Percentiles rank a stretch among this genome's conserved stretches.
These are phyloP conservation scores for Autographa gamma DNA, from an alignment of 2,888 invertebrate species.

Conservation along the genomic window DNA sequence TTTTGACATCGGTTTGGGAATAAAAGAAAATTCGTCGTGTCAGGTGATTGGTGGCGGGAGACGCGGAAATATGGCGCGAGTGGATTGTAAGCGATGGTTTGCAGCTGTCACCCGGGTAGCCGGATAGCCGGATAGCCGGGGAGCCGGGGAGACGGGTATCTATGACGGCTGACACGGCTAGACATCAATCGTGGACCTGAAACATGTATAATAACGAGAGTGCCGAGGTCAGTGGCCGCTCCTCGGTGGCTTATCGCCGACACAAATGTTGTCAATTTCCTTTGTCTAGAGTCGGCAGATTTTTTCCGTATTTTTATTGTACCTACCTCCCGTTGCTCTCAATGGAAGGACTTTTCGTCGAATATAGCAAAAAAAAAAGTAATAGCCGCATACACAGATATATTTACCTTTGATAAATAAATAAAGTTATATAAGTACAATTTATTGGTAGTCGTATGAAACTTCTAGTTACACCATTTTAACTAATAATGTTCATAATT, in stretches of 20 bases:
- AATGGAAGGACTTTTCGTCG: too few species aligned
- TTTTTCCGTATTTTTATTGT: not conserved
- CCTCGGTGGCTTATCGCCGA: not conserved
- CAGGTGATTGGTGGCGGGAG: slow-evolving; percentile 3
- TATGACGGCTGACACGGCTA: slow-evolving; percentile 1
- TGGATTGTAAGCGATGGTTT: slow-evolving; percentile 1
- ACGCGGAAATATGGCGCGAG: not conserved
- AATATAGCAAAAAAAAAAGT: too few species aligned
- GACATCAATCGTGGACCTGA: not conserved
- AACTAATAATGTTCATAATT: not conserved
- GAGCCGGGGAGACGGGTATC: too few species aligned
- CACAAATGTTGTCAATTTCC: not conserved
- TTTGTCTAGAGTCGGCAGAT: not conserved
- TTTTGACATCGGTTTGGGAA: slow-evolving; percentile 42
- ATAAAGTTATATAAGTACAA: not conserved
- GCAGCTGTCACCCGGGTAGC: slow-evolving; percentile 3
- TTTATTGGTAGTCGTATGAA: not conserved
- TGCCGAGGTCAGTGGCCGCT: not conserved
- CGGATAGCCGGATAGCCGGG: too few species aligned
- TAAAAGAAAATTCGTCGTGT: slow-evolving; percentile 26
- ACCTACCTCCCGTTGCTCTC: too few species aligned
- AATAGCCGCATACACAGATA: too few species aligned
- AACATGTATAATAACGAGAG: not conserved
- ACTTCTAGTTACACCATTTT: not conserved
- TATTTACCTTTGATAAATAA: too few species aligned